These are phyloP conservation scores for Mechanitis messenoides DNA, from an alignment of 2,888 invertebrate genomes.

Conservation along the genomic window DNA sequence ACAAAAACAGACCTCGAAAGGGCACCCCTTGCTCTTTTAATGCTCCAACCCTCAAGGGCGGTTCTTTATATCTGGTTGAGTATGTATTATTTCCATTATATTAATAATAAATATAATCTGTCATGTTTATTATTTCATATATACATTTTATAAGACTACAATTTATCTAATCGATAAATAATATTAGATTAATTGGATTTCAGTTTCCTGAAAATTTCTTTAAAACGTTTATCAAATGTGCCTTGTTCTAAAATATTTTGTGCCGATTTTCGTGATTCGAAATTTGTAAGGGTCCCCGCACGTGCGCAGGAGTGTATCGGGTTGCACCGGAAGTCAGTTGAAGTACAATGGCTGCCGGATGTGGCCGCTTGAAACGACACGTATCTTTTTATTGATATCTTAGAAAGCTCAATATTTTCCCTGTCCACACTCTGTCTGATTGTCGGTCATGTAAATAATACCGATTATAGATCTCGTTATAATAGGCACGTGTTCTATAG, in stretches of 20 bases:
- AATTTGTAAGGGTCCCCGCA: conserved; percentile 73
- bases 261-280: conserved; percentile 58
- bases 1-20: conserved; percentile 49
- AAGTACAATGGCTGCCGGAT: conserved; percentile 73
- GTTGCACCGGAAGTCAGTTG: conserved; percentile 73
- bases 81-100: conserved; percentile 40
- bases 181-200: too few species aligned
- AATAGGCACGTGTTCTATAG: conserved; percentile 27
- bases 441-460: conserved; percentile 46
- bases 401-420: conserved; percentile 71
- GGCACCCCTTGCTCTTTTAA: conserved; percentile 71
- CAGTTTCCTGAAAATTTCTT: too few species aligned
- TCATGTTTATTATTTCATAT: too few species aligned
- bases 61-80: conserved; percentile 46
- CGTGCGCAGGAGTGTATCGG: conserved; percentile 76
- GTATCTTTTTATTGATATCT: conserved; percentile 75
- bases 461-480: conserved; percentile 34
- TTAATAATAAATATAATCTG: too few species aligned
- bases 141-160: too few species aligned
- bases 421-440: conserved; percentile 60
- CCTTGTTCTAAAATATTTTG: conserved; percentile 41
- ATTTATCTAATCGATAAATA: too few species aligned
- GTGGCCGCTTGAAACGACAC: conserved; percentile 74
- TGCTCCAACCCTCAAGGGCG: conserved; percentile 49
- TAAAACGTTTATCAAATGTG: neutral